phyloP scores from a whole-genome alignment of 2,888 invertebrate genomes.

The Lasioglossum vierecki region DNA sequence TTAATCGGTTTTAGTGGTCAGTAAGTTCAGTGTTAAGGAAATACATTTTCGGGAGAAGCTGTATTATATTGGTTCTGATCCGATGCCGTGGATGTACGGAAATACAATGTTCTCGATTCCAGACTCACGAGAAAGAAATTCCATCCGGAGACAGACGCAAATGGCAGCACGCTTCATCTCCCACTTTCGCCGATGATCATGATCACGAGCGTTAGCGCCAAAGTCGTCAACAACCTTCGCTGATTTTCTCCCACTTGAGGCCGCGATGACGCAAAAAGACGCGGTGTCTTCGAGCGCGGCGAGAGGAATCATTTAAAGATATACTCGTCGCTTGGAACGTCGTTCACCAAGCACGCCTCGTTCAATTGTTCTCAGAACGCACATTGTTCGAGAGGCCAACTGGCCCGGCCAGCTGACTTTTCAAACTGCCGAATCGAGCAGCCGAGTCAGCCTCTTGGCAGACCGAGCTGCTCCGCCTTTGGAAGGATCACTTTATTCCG shows the following conservation, averaged over 20 bases:
- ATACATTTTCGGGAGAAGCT: too few species aligned
- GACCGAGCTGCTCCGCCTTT: background rate
- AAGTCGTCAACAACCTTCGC: conserved; percentile 39
- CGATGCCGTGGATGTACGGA: background rate
- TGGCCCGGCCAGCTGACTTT: conserved; percentile 66
- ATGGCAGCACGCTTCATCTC: conserved; percentile 8
- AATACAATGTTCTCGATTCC: background rate
- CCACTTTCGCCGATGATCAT: conserved; percentile 43
- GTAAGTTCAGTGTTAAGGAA: too few species aligned
- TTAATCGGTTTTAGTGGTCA: too few species aligned
- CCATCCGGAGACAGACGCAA: background rate
- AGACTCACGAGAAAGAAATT: background rate
- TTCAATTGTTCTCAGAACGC: conserved; percentile 64
- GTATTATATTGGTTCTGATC: background rate
- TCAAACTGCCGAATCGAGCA: conserved; percentile 60
- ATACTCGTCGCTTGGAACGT: conserved; percentile 48
- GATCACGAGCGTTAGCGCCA: conserved; percentile 49
- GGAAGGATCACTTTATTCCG: background rate
- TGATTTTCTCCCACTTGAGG: conserved; percentile 14
- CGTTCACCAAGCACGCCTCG: conserved; percentile 42
- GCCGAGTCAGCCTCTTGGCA: conserved; percentile 19
- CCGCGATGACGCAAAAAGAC: conserved; percentile 32
- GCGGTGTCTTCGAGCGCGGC: conserved; percentile 39
- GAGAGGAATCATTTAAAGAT: conserved; percentile 47
- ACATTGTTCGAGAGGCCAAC: conserved; percentile 68